These are phyloP conservation scores for Drosophila greeni DNA, from an alignment of 2,888 invertebrate genomes.

Conservation along the genomic window DNA sequence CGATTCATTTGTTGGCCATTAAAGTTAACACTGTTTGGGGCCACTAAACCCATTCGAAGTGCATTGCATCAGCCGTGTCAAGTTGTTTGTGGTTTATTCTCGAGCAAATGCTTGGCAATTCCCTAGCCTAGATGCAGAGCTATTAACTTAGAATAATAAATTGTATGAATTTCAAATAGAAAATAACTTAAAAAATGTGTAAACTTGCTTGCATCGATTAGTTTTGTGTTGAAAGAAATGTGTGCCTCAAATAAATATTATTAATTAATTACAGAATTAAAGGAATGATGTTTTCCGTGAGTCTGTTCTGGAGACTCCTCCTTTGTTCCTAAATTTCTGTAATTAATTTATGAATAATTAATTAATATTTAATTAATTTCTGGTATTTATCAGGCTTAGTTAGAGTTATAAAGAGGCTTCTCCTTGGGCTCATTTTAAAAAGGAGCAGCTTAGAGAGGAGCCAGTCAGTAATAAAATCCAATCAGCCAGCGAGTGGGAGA, in stretches of 20 bases:
- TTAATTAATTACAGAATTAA: no score
- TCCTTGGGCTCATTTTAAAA: background rate
- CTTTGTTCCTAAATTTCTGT: no score
- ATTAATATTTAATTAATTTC: background rate
- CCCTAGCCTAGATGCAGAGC: background rate
- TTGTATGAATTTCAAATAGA: background rate
- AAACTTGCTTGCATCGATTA: background rate
- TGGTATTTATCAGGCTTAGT: background rate
- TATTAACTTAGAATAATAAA: background rate
- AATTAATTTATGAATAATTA: no score
- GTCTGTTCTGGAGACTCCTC: no score
- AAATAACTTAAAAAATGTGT: background rate
- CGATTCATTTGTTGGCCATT: background rate
- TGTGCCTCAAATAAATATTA: background rate
- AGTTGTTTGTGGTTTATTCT: background rate
- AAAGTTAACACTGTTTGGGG: conserved; percentile 4
- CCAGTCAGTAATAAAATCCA: background rate
- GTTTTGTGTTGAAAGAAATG: background rate
- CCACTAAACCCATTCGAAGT: conserved; percentile 5
- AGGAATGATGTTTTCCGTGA: no score
- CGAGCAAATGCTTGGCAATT: background rate
- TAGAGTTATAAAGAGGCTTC: background rate
- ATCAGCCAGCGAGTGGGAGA: background rate
- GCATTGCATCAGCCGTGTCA: conserved; percentile 5
- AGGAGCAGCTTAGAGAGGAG: background rate